These are phyloP conservation scores for Tetranychus truncatus DNA, from an alignment of 2,888 invertebrate genomes.

Conservation along the genomic window DNA sequence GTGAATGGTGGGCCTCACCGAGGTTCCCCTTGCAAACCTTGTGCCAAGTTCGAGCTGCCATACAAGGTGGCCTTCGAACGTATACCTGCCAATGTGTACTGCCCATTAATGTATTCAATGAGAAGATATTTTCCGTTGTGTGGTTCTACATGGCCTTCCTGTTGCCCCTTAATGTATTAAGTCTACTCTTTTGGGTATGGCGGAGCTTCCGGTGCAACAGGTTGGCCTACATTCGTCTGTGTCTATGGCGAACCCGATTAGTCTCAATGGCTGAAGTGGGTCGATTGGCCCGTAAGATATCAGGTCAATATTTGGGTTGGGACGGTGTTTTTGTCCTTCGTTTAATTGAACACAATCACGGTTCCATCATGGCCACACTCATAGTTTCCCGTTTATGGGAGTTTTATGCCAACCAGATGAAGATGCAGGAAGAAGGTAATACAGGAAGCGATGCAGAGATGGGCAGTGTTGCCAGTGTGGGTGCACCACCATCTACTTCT, in stretches of 20 bases:
- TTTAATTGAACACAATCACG: conserved; percentile 32
- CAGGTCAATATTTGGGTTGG: conserved; percentile 31
- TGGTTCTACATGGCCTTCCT: conserved; percentile 33
- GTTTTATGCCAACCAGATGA: conserved; percentile 30
- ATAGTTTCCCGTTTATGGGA: conserved; percentile 30
- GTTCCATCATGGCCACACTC: conserved; percentile 30
- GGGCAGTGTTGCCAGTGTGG: conserved; percentile 27
- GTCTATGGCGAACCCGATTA: conserved; percentile 33
- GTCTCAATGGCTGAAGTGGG: conserved; percentile 35
- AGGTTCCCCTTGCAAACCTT: conserved; percentile 35
- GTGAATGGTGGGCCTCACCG: conserved; percentile 33
- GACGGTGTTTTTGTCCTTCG: conserved; percentile 33
- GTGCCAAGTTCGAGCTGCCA: conserved; percentile 32
- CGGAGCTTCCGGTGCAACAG: conserved; percentile 30
- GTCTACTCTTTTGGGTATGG: conserved; percentile 30
- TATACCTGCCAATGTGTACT: conserved; percentile 32
- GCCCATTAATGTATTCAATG: conserved; percentile 32
- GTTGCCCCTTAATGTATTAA: conserved; percentile 30
- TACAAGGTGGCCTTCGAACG: conserved; percentile 30
- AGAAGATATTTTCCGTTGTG: conserved; percentile 31
- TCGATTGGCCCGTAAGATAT: conserved; percentile 31
- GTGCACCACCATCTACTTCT: conserved; percentile 27
- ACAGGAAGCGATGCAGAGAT: conserved; percentile 26
- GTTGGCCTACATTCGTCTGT: conserved; percentile 32
- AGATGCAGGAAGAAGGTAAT: conserved; percentile 27